Conservation (phyloP, 2,888 invertebrate species). For the Amblyjoppa fuscipennis region DNA sequence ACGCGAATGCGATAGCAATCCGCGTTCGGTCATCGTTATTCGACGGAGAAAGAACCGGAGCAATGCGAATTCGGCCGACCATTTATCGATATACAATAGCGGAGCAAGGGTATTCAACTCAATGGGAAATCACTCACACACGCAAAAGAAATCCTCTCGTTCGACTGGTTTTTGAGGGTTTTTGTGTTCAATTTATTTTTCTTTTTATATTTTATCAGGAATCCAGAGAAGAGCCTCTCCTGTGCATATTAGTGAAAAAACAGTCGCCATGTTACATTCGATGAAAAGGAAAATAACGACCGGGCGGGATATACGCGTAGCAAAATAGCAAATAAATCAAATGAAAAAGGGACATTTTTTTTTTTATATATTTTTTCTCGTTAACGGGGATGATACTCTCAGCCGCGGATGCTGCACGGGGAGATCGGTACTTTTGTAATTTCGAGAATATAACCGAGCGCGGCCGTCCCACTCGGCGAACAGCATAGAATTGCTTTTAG, state of each 20-base stretch:
- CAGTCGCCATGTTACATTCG: conserved; percentile 50
- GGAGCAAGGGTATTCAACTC: conserved; percentile 38
- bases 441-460: conserved; percentile 45
- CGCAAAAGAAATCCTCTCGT: conserved; percentile 44
- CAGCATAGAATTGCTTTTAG: conserved; percentile 64
- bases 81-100: conserved; percentile 46
- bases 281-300: conserved; percentile 37
- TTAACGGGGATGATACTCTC: conserved; percentile 33
- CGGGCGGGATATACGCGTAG: conserved; percentile 16
- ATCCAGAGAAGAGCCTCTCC: conserved; percentile 11
- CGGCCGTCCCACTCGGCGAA: conserved; percentile 47
- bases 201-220: conserved; percentile 37
- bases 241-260: conserved; percentile 42
- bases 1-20: conserved; percentile 65
- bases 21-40: conserved; percentile 49
- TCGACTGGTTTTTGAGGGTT: conserved; percentile 25
- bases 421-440: conserved; percentile 63
- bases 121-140: conserved; percentile 31
- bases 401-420: not conserved
- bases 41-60: conserved; percentile 42
- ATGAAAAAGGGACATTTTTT: conserved; percentile 38
- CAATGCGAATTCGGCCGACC: conserved; percentile 38
- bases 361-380: conserved; percentile 12
- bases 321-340: conserved; percentile 48
- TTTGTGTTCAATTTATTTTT: not conserved